Evolutionary conservation across 2,888 invertebrate species (phyloP).

Genomic region (Lasioglossum figueresi): DNA sequence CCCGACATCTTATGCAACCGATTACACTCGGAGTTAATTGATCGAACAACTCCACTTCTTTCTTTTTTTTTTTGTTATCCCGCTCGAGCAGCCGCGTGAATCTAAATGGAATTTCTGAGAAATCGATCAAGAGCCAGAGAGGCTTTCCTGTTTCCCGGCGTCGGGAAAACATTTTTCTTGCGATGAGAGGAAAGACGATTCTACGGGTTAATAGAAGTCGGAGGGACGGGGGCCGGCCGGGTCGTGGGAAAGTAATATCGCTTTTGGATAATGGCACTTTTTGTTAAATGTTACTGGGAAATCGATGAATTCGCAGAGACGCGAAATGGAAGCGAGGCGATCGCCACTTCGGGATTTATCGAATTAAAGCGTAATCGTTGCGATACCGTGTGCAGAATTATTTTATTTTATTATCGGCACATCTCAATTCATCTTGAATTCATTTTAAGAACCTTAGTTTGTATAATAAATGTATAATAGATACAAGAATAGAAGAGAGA

Average conservation of each 20-base stretch:
- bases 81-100: not conserved
- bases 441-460: not conserved
- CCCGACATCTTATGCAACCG: slow-evolving; percentile 9
- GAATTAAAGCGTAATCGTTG: no score
- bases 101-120: slow-evolving; percentile 16
- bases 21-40: slow-evolving; percentile 27
- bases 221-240: not conserved
- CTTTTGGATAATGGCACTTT: slow-evolving; percentile 6
- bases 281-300: slow-evolving; percentile 1
- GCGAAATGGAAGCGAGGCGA: not conserved
- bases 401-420: no score
- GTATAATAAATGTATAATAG: not conserved
- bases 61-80: not conserved
- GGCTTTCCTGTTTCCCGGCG: not conserved
- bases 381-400: no score
- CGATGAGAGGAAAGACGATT: not conserved
- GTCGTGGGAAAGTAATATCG: not conserved
- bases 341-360: not conserved
- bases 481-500: not conserved
- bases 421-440: not conserved
- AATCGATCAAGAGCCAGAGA: not conserved
- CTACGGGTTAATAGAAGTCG: not conserved
- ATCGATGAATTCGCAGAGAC: not conserved
- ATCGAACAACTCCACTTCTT: not conserved
- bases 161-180: not conserved